Percentiles rank a stretch among this genome's conserved stretches.
Conservation (phyloP, 2,888 invertebrate genomes). For the Eristalis tenax region DNA sequence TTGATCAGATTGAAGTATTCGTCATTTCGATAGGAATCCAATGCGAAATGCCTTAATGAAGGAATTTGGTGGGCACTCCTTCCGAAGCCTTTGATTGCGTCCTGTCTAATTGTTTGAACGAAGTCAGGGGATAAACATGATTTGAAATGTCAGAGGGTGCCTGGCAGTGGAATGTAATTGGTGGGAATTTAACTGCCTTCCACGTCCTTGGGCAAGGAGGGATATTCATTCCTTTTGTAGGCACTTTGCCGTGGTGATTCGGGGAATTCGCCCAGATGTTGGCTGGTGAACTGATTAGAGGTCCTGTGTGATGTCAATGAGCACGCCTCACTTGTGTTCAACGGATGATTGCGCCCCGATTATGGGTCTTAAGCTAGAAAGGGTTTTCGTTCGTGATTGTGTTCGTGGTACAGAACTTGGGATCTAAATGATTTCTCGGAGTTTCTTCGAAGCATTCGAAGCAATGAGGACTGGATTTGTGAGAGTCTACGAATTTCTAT, state of each 20-base stretch:
- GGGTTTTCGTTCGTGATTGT: neutral
- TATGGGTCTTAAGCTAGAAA: neutral
- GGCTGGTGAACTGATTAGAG: neutral
- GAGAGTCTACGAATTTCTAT: no score
- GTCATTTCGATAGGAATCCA: neutral
- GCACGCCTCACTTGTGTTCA: neutral
- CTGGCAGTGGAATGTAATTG: neutral
- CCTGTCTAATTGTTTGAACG: neutral
- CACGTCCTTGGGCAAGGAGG: neutral
- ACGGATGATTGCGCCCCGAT: neutral
- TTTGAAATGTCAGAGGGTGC: neutral
- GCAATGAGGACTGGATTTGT: no score
- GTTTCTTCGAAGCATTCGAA: no score
- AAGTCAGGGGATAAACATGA: neutral
- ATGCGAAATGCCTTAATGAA: neutral
- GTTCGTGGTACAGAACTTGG: no score
- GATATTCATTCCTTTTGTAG: neutral
- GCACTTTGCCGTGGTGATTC: neutral
- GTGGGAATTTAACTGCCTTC: neutral
- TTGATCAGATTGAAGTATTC: conserved; percentile 33
- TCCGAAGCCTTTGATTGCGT: neutral
- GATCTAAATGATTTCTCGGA: no score
- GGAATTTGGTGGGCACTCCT: neutral
- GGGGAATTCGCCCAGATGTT: neutral
- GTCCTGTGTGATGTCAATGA: neutral